Conservation (phyloP, 2,113 vertebrate species). For the Phodopus roborovskii region DNA sequence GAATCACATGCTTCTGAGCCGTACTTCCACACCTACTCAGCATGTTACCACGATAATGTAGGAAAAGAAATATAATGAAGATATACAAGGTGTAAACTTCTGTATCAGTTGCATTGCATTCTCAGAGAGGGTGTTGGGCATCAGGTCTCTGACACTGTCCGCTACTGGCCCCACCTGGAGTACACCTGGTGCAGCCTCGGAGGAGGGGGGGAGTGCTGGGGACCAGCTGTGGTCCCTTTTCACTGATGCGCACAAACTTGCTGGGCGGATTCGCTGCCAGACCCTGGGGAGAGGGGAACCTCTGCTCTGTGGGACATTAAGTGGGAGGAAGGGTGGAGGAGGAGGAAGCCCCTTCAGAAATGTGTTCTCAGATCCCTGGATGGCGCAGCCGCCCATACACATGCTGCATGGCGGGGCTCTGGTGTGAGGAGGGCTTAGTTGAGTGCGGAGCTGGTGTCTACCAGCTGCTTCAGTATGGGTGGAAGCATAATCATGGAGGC, state of each 20-base stretch:
- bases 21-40: neutral
- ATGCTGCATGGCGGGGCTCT: neutral
- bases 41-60: neutral
- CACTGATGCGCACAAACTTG: neutral
- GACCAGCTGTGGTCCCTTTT: fast-evolving
- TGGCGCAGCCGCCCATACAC: neutral
- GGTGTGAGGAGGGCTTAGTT: neutral
- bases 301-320: neutral
- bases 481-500: neutral
- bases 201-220: neutral
- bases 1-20: neutral
- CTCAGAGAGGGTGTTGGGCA: neutral
- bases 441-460: neutral
- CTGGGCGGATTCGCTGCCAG: neutral
- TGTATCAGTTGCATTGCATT: neutral
- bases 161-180: neutral
- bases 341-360: no score
- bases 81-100: neutral
- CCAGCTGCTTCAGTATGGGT: neutral
- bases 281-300: neutral
- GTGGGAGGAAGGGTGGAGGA: neutral
- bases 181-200: neutral
- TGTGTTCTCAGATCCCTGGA: neutral
- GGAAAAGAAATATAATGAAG: neutral
- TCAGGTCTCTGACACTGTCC: neutral